Base-by-base conservation (phyloP, 2,888 invertebrate genomes). In the Pedicia rivosa region DNA sequence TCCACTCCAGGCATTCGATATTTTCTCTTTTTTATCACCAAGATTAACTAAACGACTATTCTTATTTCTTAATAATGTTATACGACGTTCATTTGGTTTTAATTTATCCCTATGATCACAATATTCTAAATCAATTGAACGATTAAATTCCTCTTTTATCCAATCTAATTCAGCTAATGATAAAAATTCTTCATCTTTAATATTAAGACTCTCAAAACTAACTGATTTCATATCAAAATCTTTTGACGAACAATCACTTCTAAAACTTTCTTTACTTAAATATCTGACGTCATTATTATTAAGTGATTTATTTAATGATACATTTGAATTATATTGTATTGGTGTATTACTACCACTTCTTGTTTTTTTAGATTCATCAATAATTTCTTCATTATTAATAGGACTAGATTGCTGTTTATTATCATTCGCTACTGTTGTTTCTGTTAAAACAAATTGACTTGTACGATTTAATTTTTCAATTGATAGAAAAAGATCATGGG, bases 121-220 rank as follows among this genome's bases (percentile, higher is more conserved):
- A 40, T 61, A 61, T 35, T 61, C 61, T 37, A 57, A 41, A 39
- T 60, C 60, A 26, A 59, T 20, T 4, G 30, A 26, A 9, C 30
- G 28, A 40, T 43, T 54, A 16, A 61, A 61, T 6, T 58, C 55
- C 32, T 61, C 60, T 10, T 58, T 57, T 3, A 61, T 55, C 44
- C 60, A 60, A 39, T 61, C 58, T 15, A 61, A 50, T 40, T 61
- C 61, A 30, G 60, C 58, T n/a, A 61, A 58, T 25, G 61, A 61
- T 4, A 61, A 51, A 32, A 56, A 60, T 13, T 32, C 32, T 17
- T 22, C 32, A 36, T 54, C 56, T 40, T 59, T 54, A 2, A 55
- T 51, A 44, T 57, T 55, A 9, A 61, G 46, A 31, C 59, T 59
- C 45, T 61, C 58, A 35, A 54, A 61, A 43, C 60, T 60, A 1